Base-by-base conservation (phyloP, 2,888 invertebrate genomes). In the Drosophila helvetica region DNA sequence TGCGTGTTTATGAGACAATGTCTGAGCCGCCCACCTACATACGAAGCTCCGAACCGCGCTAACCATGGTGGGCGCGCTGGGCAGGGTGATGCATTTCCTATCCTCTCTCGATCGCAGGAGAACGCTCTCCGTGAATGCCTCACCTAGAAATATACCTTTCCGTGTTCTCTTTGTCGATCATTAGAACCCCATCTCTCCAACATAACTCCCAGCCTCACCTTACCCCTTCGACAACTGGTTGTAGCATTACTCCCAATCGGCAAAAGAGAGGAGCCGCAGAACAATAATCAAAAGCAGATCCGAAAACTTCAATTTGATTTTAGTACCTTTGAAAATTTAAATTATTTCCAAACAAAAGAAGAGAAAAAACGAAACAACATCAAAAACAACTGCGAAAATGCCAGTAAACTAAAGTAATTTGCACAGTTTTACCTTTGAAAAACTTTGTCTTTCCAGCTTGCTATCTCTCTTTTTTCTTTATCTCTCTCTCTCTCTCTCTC, bases 351-450 rank as follows among this genome's bases (percentile, higher is more conserved):
- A 74, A 85, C 27, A 69, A 68, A 38, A 15, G 6, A 0, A 33
- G 78, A 75, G 25, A 56, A 45, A 45, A 47, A 38, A 47, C 15
- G 15, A 38, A 38, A 15, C 38, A 38, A 45, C 12, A 60, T 19
- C 19, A 15, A 58, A 15, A 19, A 19, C 22, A 42, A 43, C 56
- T 38, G 48, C 33, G 47, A 55, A 68, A 65, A 54, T 22, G 18
- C 42, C 48, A 66, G 68, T 55, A 55, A 86, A 80, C 84, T 83
- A 84, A 83, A 83, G 80, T 83, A 86, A 83, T 88, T 88, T 83
- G 86, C 81, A 61, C 75, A 78, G 81, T 75, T 86, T 86, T 80
- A 60, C 67, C 68, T 71, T 78, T 62, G 54, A 25, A 53, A 74
- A 83, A 83, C 84, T 83, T 83, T 83, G 69, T 72, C 83, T 74